Evolutionary conservation across 2,888 invertebrate species (phyloP), one percentile per base, ranked within the genome.

Genomic region (Pycnomerus fuliginosus): DNA sequence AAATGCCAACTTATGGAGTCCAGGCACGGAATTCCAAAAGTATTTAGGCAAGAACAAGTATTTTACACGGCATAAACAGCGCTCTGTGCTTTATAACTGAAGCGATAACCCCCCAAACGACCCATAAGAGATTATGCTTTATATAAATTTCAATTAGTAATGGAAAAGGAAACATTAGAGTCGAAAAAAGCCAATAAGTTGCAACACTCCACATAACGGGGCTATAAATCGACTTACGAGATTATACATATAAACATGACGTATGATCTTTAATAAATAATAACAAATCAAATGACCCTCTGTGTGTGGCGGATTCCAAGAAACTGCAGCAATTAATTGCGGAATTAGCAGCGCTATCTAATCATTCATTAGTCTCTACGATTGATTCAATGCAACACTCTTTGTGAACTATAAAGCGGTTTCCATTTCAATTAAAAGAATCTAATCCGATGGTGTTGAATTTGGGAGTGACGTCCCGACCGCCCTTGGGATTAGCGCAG

Each of bases 271-370:
- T 34, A n/a, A n/a, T 12, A 10, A 25, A 41, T 42, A 35, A 44
- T 24, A 16, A 32, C 15, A 25, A 23, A 34, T 40, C 5, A 45
- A 35, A 29, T 39, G n/a, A 25, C 30, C 17, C 27, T 17, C 42
- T 47, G 59, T 59, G 61, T 61, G 61, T 58, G 59, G 61, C 52
- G 40, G 44, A 48, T 61, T 58, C 59, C 42, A 16, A 48, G 58
- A 59, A 59, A 52, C 39, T n/a, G 34, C 41, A 30, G 49, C 56
- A 58, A 58, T 59, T 53, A 61, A 60, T 61, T 60, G 56, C 43
- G 41, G 55, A 58, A 59, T 61, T 56, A 58, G 58, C 48, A 43
- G 45, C 35, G 27, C 35, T 54, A 55, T 56, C 58, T 61, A 56
- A 59, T 59, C 58, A 38, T 41, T 15, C 22, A 10, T 25, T 43